Conservation (phyloP, 1,140 invertebrate species). For the Drosophila saltans region DNA sequence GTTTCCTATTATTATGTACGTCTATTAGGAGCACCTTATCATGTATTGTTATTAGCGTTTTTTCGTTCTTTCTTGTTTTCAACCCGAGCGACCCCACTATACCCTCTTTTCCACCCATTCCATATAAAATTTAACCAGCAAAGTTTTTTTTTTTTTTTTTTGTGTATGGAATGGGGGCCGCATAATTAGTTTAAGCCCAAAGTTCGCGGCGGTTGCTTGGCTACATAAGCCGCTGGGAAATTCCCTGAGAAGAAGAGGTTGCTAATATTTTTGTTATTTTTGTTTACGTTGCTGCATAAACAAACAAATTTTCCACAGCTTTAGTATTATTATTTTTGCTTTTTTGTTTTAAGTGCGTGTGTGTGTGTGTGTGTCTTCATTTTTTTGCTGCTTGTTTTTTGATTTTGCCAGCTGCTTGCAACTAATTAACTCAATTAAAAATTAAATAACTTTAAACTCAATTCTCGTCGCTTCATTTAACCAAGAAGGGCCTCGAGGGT, state of each 20-base stretch:
- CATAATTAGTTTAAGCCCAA: conserved; percentile 61
- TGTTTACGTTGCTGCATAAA: conserved; percentile 63
- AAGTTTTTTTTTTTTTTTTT: background rate
- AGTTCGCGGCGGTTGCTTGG: conserved; percentile 34
- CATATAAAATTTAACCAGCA: conserved; percentile 5
- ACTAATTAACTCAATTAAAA: conserved; percentile 77
- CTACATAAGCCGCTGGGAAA: conserved; percentile 40
- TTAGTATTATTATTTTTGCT: conserved; percentile 20
- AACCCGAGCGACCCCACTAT: too few species aligned
- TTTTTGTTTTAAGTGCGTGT: conserved; percentile 1
- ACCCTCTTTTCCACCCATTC: background rate
- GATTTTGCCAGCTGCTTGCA: conserved; percentile 19
- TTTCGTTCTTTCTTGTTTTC: too few species aligned
- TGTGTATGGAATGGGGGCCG: background rate
- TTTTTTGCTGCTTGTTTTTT: conserved; percentile 9
- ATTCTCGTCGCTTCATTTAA: conserved; percentile 57
- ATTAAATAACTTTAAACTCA: conserved; percentile 73
- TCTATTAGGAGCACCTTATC: background rate
- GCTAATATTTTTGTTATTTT: background rate
- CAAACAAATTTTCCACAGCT: conserved; percentile 61
- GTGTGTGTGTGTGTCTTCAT: background rate
- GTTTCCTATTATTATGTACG: background rate
- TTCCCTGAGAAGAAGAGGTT: conserved; percentile 1
- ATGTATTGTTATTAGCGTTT: background rate
- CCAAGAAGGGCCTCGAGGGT: conserved; percentile 17